These are phyloP conservation scores for Urocyon cinereoargenteus DNA, from an alignment of 2,797 vertebrate genomes.

Conservation along the genomic window DNA sequence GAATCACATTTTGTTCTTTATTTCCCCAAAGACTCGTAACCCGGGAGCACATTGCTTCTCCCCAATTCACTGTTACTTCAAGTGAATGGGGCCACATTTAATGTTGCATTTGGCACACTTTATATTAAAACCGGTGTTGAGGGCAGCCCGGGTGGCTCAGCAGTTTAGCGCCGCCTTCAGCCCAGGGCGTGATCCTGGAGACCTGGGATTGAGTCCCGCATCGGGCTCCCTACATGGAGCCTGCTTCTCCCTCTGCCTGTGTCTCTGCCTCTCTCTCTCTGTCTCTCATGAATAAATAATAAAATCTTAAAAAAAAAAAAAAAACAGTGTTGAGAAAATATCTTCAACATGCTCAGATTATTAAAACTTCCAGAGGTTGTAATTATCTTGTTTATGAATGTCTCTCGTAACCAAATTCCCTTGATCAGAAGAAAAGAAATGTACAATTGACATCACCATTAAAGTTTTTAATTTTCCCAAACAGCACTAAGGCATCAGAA, in stretches of 20 bases:
- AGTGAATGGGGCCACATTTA: neutral
- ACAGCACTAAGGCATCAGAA: rapidly evolving
- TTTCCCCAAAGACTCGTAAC: neutral
- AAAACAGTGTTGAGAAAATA: neutral
- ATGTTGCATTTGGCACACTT: neutral
- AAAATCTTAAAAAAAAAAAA: no score
- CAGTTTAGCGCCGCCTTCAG: no score
- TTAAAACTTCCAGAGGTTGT: neutral
- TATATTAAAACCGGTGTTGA: neutral
- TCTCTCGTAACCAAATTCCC: neutral
- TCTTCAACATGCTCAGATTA: neutral
- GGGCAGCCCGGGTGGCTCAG: no score
- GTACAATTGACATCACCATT: no score
- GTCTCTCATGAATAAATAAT: no score
- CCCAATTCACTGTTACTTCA: rapidly evolving
- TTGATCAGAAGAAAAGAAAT: neutral
- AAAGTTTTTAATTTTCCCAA: neutral
- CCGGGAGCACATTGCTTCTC: neutral
- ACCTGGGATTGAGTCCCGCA: no score
- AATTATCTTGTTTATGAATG: neutral
- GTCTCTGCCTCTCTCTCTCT: no score
- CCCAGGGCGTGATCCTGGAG: no score
- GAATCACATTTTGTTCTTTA: neutral
- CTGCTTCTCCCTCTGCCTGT: no score
- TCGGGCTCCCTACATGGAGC: no score